These are phyloP conservation scores for Helostoma temminkii DNA, from an alignment of 2,797 vertebrate genomes.

Conservation along the genomic window DNA sequence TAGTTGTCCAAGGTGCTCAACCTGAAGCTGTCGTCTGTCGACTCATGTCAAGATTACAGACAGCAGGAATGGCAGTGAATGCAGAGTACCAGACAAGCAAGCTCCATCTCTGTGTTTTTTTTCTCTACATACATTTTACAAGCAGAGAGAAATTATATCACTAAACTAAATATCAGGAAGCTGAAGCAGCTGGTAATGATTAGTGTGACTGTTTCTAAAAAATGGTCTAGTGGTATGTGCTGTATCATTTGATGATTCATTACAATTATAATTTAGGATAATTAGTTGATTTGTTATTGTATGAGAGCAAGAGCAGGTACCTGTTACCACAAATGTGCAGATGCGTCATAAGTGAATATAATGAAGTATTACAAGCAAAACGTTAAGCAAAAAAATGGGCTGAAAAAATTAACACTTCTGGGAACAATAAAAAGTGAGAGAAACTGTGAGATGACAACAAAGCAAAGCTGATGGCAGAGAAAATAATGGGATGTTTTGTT, in stretches of 20 bases:
- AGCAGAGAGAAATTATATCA: background rate
- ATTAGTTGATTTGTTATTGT: no score
- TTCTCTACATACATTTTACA: background rate
- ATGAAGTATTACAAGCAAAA: background rate
- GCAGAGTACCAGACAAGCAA: background rate
- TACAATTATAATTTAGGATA: background rate
- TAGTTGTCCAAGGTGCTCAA: slow-evolving; percentile 67
- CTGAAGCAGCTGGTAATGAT: background rate
- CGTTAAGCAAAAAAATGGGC: background rate
- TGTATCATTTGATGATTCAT: background rate
- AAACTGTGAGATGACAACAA: background rate
- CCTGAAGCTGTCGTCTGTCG: slow-evolving; percentile 35
- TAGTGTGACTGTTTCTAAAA: background rate
- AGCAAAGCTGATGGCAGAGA: background rate
- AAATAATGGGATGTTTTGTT: background rate
- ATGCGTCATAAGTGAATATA: background rate
- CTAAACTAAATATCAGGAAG: no score
- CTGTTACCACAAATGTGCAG: background rate
- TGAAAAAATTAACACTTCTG: background rate
- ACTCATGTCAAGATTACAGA: slow-evolving; percentile 41
- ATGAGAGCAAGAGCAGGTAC: background rate
- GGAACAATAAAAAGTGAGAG: background rate
- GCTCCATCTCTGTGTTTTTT: slow-evolving; percentile 11
- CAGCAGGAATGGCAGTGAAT: slow-evolving; percentile 5
- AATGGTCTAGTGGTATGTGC: background rate